Conservation (phyloP, 2,113 vertebrate genomes). For the Nanorana parkeri region DNA sequence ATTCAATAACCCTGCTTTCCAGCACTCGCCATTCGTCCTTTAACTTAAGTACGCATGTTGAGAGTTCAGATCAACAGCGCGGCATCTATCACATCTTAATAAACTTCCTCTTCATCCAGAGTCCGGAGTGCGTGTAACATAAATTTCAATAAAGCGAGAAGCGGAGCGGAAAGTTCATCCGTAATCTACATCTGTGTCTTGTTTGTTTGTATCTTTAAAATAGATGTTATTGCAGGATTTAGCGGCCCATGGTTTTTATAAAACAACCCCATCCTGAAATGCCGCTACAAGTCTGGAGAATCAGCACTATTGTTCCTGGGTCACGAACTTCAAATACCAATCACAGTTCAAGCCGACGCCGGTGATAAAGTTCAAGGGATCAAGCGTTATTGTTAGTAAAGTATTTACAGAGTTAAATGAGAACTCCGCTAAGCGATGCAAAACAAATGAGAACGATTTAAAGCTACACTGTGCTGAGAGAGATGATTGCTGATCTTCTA, state of each 20-base stretch:
- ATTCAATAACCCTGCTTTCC: constrained; percentile 1
- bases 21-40: constrained; percentile 1
- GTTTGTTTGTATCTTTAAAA: constrained; percentile 47
- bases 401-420: neutral
- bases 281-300: constrained; percentile 23
- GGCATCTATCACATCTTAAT: constrained; percentile 19
- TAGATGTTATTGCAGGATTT: constrained; percentile 44
- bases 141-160: constrained; percentile 34
- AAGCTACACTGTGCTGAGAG: too few relatives aligned
- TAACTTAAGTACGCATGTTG: constrained; percentile 22
- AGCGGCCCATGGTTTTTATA: constrained; percentile 41
- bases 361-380: constrained; percentile 29
- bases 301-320: constrained; percentile 21
- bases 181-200: constrained; percentile 52
- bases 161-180: constrained; percentile 36
- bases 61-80: neutral
- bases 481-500: too few relatives aligned
- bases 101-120: neutral
- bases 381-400: neutral
- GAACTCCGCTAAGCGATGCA: too few relatives aligned
- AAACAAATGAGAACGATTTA: too few relatives aligned
- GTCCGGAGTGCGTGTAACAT: neutral
- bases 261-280: constrained; percentile 35
- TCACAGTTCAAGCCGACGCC: constrained; percentile 8
- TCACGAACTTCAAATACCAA: constrained; percentile 42